phyloP scores from a whole-genome alignment of 2,113 vertebrate species.

The Urocitellus parryii region DNA sequence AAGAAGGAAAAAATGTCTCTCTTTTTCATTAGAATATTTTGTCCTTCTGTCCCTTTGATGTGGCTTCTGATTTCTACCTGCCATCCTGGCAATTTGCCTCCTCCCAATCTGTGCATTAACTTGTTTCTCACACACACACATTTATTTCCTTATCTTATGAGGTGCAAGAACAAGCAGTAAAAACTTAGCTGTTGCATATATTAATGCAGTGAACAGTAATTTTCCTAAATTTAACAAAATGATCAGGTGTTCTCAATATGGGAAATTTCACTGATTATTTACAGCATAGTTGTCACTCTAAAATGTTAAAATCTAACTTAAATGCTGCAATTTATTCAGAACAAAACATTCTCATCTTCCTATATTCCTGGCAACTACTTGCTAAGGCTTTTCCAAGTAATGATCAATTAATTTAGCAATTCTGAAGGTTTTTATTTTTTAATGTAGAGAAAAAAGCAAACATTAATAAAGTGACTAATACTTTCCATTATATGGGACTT shows the following conservation, averaged over 20 bases:
- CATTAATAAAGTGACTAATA: not conserved
- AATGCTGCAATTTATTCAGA: not conserved
- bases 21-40: not conserved
- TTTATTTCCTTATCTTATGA: not conserved
- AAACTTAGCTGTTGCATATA: not conserved
- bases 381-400: not conserved
- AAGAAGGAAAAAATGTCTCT: not conserved
- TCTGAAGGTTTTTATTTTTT: not conserved
- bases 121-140: not conserved
- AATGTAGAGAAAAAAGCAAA: not conserved
- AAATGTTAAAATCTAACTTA: not conserved
- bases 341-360: not conserved
- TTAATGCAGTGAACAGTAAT: not conserved
- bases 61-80: not conserved
- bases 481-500: not conserved
- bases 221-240: not conserved
- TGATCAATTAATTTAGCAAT: not conserved
- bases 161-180: not conserved
- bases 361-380: not conserved
- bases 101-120: no score
- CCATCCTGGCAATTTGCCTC: not conserved
- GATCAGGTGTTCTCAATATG: not conserved
- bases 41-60: not conserved
- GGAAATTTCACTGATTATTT: slow-evolving; percentile 8
- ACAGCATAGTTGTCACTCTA: not conserved